phyloP scores from a whole-genome alignment of 2,797 vertebrate genomes.

The Intellagama lesueurii region DNA sequence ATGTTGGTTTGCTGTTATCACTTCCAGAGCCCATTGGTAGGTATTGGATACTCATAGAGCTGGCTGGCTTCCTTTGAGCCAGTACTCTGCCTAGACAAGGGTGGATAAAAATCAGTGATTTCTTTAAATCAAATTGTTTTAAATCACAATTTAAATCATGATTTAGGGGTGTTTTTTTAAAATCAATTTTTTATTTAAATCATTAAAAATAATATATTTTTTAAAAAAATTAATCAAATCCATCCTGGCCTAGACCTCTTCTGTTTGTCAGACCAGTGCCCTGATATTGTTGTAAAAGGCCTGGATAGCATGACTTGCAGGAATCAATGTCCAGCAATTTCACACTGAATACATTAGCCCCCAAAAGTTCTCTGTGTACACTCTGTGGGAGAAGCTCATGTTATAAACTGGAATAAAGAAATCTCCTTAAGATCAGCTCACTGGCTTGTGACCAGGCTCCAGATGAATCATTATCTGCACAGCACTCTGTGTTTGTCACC shows the following conservation, averaged over 20 bases:
- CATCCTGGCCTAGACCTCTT: no score
- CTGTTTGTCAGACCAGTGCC: not conserved
- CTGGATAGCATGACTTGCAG: not conserved
- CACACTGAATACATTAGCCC: slow-evolving; percentile 10
- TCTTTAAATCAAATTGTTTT: no score
- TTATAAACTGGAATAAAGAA: slow-evolving; percentile 6
- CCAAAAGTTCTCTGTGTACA: not conserved
- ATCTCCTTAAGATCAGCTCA: slow-evolving; percentile 17
- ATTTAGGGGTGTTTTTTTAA: no score
- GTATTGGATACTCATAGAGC: not conserved
- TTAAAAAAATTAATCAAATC: no score
- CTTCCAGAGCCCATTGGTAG: not conserved
- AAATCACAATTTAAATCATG: no score
- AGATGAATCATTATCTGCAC: slow-evolving; percentile 38
- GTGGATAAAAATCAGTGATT: no score
- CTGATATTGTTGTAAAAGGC: not conserved
- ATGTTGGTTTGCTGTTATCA: not conserved
- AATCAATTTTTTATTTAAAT: no score
- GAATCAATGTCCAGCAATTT: not conserved
- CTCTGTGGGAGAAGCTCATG: not conserved
- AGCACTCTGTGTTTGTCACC: slow-evolving; percentile 12
- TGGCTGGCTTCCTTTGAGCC: not conserved
- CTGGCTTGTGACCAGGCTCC: slow-evolving; percentile 37
- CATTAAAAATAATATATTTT: no score
- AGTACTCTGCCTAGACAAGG: not conserved